Evolutionary conservation across 2,888 invertebrate genomes (phyloP).

Genomic region (Pollenia angustigena): DNA sequence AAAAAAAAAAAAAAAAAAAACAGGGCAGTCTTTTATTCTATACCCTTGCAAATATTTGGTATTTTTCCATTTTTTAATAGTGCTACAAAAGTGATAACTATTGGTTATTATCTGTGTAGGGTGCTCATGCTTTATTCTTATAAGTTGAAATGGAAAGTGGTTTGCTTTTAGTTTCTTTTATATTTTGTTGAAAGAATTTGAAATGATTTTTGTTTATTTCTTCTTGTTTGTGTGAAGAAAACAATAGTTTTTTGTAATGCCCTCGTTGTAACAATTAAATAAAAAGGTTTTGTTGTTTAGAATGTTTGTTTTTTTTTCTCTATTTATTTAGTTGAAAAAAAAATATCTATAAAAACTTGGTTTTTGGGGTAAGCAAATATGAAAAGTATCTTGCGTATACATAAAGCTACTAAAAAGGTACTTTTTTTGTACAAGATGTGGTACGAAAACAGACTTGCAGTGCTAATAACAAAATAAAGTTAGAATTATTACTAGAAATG

Average conservation of each 20-base stretch:
- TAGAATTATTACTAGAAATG: too few relatives aligned
- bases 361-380: constrained; percentile 26
- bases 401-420: too few relatives aligned
- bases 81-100: too few relatives aligned
- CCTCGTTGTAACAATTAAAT: constrained; percentile 27
- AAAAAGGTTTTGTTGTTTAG: constrained; percentile 20
- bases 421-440: too few relatives aligned
- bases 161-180: background rate
- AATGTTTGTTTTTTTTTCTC: constrained; percentile 1
- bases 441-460: too few relatives aligned
- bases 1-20: too few relatives aligned
- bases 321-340: background rate
- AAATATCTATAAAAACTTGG: constrained; percentile 8
- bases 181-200: constrained; percentile 12
- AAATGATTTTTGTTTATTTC: background rate
- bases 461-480: too few relatives aligned
- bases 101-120: background rate
- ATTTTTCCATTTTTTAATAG: too few relatives aligned
- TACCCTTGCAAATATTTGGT: too few relatives aligned
- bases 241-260: constrained; percentile 33
- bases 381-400: background rate
- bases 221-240: constrained; percentile 21
- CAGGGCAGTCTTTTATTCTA: too few relatives aligned
- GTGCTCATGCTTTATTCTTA: background rate
- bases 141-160: constrained; percentile 24